Evolutionary conservation across 2,888 invertebrate species (phyloP), one percentile per base, ranked within the genome.

Genomic region (Drosophila pseudotakahashii): DNA sequence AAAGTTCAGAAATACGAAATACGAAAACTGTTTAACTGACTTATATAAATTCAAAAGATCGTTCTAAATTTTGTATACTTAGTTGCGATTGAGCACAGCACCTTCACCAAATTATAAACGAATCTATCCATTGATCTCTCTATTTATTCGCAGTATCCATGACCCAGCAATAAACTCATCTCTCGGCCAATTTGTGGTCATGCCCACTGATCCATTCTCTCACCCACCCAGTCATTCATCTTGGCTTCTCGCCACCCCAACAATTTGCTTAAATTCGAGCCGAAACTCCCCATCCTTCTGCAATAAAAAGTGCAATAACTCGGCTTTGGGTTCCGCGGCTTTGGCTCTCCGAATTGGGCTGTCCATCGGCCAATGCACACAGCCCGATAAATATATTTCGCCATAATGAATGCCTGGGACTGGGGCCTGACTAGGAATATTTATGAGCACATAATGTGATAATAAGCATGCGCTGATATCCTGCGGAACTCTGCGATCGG

Each of bases 401-500:
- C 67, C 62, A 72, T 82, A 72, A 81, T 82, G 73, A 63, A 76
- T 62, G 72, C 59, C 73, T 59, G 75, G 62, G 69, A 75, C 76
- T 79, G 68, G 51, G 64, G 67, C 68, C 50, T 64, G 77, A 70
- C 81, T 79, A 81, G 73, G 88, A 75, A 87, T 89, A 89, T 89
- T 84, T 89, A 84, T 84, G 73, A 81, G 73, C 61, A 67, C 77
- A 76, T 84, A 84, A 84, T 84, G 88, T 84, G 84, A 84, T 84
- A 84, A 84, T 84, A 84, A 79, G 89, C 84, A 84, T 73, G 88
- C 81, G 70, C 88, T 84, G 88, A 84, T 84, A 84, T 84, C 84
- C 84, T 89, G 89, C 89, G 89, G 84, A 87, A 89, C 76, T 81
- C 81, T 11, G 6, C 47, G 45, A 13, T 44, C 44, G 19, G 0